Base-by-base conservation (phyloP, 2,113 vertebrate genomes). In the Pterocles gutturalis region DNA sequence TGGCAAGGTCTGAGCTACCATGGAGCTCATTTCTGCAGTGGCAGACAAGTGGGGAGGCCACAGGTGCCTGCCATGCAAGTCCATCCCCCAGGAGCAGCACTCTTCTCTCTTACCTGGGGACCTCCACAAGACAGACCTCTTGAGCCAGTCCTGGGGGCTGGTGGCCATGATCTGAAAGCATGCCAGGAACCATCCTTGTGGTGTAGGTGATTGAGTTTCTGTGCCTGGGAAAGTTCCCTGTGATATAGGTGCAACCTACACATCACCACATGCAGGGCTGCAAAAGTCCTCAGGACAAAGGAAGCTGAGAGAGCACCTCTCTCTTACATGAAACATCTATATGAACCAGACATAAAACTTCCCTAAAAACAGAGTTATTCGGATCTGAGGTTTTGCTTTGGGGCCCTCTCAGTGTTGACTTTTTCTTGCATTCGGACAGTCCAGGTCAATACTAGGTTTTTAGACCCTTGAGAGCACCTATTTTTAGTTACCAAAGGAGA, bases 351-450 rank as follows among this genome's bases (percentile, higher is more conserved):
- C n/a, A 79, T 83, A 53, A 60, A 93, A 48, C 25, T 60, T 73
- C 36, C 29, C 48, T 67, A 51, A 75, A 87, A 33, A 22, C 8
- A 1, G 71, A 70, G 71, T 75, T 72, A 75, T 78, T 97, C 90
- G 65, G 15, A 73, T 71, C 55, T 5, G 12, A 94, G 76, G 90
- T 92, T 96, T 96, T 92, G 36, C 86, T 90, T 57, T 76, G 83
- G 69, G 38, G 6, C 43, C 3, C 43, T 78, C 48, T 82, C 24
- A 49, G 17, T 87, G 54, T 82, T 95, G 73, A 90, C 38, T 76
- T 89, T 78, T 70, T 82, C 53, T 93, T 89, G 36, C 41, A 14
- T 87, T 89, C 84, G 69, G 61, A 38, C 73, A 66, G n/a, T 58
- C 41, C 85, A 41, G 57, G 48, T 81, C 93, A 84, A 79, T n/a